Conservation (phyloP, 2,888 invertebrate species). For the Xestia xanthographa region DNA sequence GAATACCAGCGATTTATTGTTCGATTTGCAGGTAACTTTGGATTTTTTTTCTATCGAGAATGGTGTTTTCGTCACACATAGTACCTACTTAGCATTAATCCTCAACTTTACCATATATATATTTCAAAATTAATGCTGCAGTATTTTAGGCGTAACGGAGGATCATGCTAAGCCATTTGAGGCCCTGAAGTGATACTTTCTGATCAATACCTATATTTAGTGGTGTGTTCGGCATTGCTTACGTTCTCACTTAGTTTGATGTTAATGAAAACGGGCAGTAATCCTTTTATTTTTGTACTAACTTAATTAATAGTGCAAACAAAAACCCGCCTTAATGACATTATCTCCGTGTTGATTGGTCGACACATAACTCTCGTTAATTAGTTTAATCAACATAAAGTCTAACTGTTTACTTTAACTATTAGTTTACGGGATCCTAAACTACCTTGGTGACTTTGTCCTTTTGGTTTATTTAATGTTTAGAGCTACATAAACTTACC, state of each 20-base stretch:
- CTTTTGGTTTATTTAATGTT: constrained; percentile 32
- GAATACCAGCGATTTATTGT: too few relatives aligned
- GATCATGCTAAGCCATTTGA: too few relatives aligned
- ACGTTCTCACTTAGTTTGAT: neutral
- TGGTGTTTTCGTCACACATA: too few relatives aligned
- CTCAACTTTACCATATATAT: too few relatives aligned
- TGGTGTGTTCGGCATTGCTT: neutral
- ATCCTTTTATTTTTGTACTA: neutral
- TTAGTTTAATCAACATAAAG: constrained; percentile 63
- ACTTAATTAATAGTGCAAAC: neutral
- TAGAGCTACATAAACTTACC: neutral
- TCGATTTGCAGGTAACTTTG: too few relatives aligned
- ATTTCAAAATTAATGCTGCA: too few relatives aligned
- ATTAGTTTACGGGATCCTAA: constrained; percentile 36
- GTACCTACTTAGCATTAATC: too few relatives aligned
- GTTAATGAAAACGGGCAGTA: neutral
- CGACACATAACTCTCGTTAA: constrained; percentile 17
- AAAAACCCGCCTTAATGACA: constrained; percentile 3
- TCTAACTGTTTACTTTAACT: constrained; percentile 33
- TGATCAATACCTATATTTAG: too few relatives aligned
- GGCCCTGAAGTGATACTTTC: too few relatives aligned
- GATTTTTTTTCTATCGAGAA: too few relatives aligned
- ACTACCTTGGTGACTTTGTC: constrained; percentile 22
- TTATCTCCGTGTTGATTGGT: constrained; percentile 22
- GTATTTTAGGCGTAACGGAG: too few relatives aligned